Evolutionary conservation across 2,113 vertebrate genomes (phyloP), one percentile per base, ranked within the genome.

Genomic region (Hypomesus transpacificus): DNA sequence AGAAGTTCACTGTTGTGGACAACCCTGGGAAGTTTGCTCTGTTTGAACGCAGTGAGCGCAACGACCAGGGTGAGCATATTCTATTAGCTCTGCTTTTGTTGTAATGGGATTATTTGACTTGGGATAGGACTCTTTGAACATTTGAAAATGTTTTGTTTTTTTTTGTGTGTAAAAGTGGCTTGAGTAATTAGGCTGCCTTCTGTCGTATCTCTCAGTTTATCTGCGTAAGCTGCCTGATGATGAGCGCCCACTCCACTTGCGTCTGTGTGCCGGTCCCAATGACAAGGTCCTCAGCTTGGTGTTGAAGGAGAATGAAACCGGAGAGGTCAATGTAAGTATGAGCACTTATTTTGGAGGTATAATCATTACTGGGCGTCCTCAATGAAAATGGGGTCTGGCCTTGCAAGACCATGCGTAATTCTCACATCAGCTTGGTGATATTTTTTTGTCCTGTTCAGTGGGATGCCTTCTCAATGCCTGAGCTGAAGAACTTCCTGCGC

Each of bases 1-100:
- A 94, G 65, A 99, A 99, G 84, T 99, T 99, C 75, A 94, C 95
- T 0, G 96, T 99, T 28, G 89, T 98, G 0, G 97, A 99, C 86
- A 96, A 98, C 66, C 96, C 97, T 3, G 94, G 91, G 64, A 99
- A 99, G 85, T 99, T 97, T 3, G 96, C 97, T 3, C 92, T 99
- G 79, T 99, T 95, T n/a, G 95, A 99, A 81, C 92, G 94, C 70
- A 94, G 93, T 0, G 96, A 98, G 79, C 94, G 94, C n/a, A 94
- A 96, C 5, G 92, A 94, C 14, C 96, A 98, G 92, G 96, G 97
- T 98, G 79, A 58, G 1, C 0, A 46, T 16, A 6, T 59, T 57
- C 18, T 22, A n/a, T 17, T 14, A n/a, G 3, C 53, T 56, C 26
- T 34, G 2, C 3, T 34, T 17, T 13, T 57, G 50, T 34, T 54